Conservation (phyloP, 1,140 invertebrate species). For the Bombyx mandarina region DNA sequence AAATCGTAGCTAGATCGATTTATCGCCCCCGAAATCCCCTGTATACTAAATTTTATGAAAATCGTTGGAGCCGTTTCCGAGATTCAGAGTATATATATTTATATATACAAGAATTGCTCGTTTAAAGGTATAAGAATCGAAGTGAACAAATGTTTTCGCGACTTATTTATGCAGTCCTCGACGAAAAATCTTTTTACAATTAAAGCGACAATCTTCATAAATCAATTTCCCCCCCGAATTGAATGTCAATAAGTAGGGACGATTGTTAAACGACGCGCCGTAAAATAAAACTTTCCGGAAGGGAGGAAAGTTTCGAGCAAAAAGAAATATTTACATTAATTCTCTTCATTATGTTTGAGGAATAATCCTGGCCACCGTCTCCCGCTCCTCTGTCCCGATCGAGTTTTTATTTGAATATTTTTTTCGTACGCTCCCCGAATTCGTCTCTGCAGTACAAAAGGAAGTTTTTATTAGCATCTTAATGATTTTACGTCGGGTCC, state of each 20-base stretch:
- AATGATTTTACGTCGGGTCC: slow-evolving; percentile 72
- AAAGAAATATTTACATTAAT: slow-evolving; percentile 73
- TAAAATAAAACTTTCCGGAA: slow-evolving; percentile 69
- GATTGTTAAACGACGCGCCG: slow-evolving; percentile 66
- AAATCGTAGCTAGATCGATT: too few relatives aligned
- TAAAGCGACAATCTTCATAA: slow-evolving; percentile 70
- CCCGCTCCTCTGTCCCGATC: slow-evolving; percentile 62
- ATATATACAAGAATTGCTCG: too few relatives aligned
- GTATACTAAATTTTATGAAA: too few relatives aligned
- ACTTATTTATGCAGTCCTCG: background rate
- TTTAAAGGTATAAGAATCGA: too few relatives aligned
- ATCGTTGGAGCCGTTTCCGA: too few relatives aligned
- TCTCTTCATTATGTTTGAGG: slow-evolving; percentile 73
- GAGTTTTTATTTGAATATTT: slow-evolving; percentile 73
- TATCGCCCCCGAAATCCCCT: too few relatives aligned
- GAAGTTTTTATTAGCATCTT: slow-evolving; percentile 73
- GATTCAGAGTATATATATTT: too few relatives aligned
- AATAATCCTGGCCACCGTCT: slow-evolving; percentile 70
- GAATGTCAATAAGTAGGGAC: slow-evolving; percentile 70
- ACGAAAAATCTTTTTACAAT: slow-evolving; percentile 60
- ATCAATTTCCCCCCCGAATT: slow-evolving; percentile 70
- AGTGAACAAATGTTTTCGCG: background rate
- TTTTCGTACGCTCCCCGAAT: slow-evolving; percentile 58
- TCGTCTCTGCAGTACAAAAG: slow-evolving; percentile 65
- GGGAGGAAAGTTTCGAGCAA: slow-evolving; percentile 60